A percentile compares a stretch with the other conserved stretches of the same genome.
phyloP scores from a whole-genome alignment of 1,140 invertebrate species.

The Physella acuta region DNA sequence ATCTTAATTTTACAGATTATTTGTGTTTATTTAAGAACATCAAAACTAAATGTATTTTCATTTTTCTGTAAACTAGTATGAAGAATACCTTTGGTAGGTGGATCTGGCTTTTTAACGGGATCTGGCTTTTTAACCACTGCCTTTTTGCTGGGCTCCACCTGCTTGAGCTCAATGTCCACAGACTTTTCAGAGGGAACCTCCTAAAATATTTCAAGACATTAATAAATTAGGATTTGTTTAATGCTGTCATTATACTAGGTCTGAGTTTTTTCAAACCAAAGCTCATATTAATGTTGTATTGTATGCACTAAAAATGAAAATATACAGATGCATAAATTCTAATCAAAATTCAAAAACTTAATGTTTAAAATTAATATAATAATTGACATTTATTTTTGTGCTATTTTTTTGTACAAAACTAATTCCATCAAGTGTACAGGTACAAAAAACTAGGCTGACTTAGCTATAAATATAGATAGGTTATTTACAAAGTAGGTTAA shows the following conservation, averaged over 20 bases:
- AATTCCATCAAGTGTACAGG: no score
- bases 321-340: not conserved
- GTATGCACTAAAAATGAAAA: not conserved
- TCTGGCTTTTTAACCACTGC: constrained; percentile 1
- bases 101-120: not conserved
- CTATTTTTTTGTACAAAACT: not conserved
- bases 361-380: not conserved
- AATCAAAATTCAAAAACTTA: not conserved
- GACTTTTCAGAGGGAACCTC: not conserved
- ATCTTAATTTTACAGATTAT: not conserved
- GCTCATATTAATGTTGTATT: not conserved
- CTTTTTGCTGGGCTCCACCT: constrained; percentile 7
- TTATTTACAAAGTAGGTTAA: no score
- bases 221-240: not conserved
- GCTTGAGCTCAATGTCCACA: constrained; percentile 8
- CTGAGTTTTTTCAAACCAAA: not conserved
- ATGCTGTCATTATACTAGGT: not conserved
- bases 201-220: not conserved
- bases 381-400: not conserved
- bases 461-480: no score
- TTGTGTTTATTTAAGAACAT: no score
- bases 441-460: no score
- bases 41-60: no score
- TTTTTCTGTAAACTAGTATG: no score
- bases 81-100: no score